Percentiles rank a stretch among this genome's conserved stretches.
Evolutionary conservation across 2,797 vertebrate genomes (phyloP).

Genomic region (Schizothorax lantsangensis): DNA sequence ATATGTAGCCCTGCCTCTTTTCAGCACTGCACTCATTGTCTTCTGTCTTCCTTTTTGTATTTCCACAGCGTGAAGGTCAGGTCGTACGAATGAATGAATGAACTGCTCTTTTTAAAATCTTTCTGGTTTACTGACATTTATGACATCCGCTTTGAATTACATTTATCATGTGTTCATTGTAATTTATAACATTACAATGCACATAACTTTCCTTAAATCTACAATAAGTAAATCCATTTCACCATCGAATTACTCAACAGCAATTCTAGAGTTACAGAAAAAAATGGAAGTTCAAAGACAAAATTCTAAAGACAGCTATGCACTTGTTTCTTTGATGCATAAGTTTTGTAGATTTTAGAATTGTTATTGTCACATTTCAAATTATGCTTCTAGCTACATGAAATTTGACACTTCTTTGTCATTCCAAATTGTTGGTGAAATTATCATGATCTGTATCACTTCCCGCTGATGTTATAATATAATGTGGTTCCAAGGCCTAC

Average conservation of each 20-base stretch:
- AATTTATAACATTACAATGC: not conserved
- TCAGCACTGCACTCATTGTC: not conserved
- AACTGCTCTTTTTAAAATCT: too few species aligned
- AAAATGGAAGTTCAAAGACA: not conserved
- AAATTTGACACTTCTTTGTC: not conserved
- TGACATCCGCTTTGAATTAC: not conserved
- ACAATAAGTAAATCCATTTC: not conserved
- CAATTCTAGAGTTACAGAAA: not conserved
- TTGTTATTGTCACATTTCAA: not conserved
- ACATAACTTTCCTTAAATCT: not conserved
- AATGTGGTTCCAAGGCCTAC: not conserved
- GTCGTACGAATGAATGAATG: not conserved
- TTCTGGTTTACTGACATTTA: not conserved
- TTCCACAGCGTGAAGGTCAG: not conserved
- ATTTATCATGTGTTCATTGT: not conserved
- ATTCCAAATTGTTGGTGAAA: slow-evolving; percentile 6
- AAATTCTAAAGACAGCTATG: not conserved
- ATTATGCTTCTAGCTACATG: not conserved
- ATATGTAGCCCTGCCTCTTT: not conserved
- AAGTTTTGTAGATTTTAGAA: not conserved
- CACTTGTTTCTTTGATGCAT: not conserved
- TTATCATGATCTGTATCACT: not conserved
- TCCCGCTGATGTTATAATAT: not conserved
- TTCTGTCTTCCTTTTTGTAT: not conserved
- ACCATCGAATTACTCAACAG: not conserved